Percentiles rank a stretch among this genome's conserved stretches.
Conservation (phyloP, 1,140 invertebrate genomes). For the Portunus trituberculatus region DNA sequence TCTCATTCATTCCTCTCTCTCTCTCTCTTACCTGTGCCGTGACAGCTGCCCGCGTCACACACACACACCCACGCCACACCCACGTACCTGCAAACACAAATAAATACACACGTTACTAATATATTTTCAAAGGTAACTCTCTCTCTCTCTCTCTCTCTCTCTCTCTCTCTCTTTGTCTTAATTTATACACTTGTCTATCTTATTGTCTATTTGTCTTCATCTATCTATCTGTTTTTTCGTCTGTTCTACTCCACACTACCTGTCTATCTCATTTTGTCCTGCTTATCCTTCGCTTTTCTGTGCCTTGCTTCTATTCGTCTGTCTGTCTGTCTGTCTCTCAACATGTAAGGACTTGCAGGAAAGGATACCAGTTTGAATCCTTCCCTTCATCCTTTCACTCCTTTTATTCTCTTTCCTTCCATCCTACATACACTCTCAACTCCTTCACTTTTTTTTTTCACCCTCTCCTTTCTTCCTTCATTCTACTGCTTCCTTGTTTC, state of each 20-base stretch:
- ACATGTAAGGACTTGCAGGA: too few species aligned
- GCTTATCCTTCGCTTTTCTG: neutral
- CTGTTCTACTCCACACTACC: neutral
- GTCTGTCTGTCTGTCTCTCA: neutral
- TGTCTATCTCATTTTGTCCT: neutral
- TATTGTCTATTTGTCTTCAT: neutral
- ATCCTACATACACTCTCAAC: too few species aligned
- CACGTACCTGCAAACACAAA: neutral
- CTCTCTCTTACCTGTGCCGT: neutral
- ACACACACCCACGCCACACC: neutral
- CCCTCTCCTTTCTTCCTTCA: too few species aligned
- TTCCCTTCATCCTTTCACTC: too few species aligned
- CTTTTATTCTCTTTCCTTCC: too few species aligned
- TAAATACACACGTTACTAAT: neutral
- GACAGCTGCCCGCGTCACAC: neutral
- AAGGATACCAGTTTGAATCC: too few species aligned
- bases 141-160: neutral
- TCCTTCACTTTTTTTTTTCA: too few species aligned
- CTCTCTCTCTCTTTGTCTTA: neutral
- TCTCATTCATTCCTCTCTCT: conserved; percentile 22
- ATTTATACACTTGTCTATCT: neutral
- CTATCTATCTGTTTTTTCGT: neutral
- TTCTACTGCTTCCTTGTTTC: neutral
- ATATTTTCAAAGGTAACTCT: too few species aligned
- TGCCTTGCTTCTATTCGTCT: neutral